Evolutionary conservation across 2,113 vertebrate genomes (phyloP).

Genomic region (Vombatus ursinus): DNA sequence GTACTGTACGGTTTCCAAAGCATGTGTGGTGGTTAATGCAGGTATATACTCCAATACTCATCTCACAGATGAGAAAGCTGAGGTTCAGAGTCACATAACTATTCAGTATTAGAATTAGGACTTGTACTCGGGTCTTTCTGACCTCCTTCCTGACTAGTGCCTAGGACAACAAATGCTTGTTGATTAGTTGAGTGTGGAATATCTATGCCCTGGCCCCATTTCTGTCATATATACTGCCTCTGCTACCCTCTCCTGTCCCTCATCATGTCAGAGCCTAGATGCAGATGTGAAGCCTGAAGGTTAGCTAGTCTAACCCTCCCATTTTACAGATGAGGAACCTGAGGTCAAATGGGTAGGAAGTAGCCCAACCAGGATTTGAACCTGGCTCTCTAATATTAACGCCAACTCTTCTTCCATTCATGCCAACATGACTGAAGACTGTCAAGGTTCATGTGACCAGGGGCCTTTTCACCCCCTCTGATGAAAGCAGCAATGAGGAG

Average conservation of each 20-base stretch:
- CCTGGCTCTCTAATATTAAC: not conserved
- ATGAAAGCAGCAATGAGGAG: too few species aligned
- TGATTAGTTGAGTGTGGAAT: not conserved
- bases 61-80: not conserved
- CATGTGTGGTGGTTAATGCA: not conserved
- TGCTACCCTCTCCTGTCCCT: not conserved
- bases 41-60: not conserved
- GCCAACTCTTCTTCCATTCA: not conserved
- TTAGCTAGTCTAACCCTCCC: not conserved
- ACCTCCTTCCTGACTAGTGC: not conserved
- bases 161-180: not conserved
- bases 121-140: not conserved
- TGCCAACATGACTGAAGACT: too few species aligned
- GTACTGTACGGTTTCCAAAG: not conserved
- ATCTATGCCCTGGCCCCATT: not conserved
- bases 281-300: not conserved
- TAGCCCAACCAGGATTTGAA: not conserved
- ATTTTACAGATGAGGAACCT: not conserved
- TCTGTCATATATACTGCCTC: not conserved
- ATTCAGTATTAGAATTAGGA: not conserved
- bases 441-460: too few species aligned
- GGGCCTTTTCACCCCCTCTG: too few species aligned
- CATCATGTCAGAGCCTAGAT: not conserved
- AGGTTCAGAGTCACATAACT: not conserved
- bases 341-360: too few species aligned